Evolutionary conservation across 2,113 vertebrate species (phyloP).

Genomic region (Pygoscelis antarcticus): DNA sequence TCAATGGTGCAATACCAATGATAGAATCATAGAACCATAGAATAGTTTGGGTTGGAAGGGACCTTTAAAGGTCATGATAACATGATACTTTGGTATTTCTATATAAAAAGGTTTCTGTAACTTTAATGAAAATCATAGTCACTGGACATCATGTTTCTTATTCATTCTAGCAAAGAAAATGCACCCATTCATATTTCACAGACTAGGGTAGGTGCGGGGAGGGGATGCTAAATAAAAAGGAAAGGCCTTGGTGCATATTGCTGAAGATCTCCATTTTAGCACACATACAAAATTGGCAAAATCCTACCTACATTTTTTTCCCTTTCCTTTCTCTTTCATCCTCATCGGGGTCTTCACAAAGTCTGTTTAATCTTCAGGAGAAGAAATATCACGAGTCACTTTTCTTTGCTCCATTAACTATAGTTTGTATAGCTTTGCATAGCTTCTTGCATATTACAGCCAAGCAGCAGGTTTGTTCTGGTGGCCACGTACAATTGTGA

Average conservation of each 20-base stretch:
- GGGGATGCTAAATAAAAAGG: neutral
- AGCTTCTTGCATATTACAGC: neutral
- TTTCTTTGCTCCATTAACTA: neutral
- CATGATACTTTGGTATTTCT: neutral
- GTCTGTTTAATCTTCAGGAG: neutral
- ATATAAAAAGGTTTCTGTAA: neutral
- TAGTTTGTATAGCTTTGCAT: neutral
- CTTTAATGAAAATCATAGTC: neutral
- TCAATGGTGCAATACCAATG: neutral
- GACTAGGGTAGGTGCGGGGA: rapidly evolving
- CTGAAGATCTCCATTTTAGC: neutral
- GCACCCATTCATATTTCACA: neutral
- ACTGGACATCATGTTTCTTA: neutral
- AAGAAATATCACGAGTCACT: neutral
- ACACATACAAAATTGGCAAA: neutral
- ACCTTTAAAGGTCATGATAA: neutral
- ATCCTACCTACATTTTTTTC: neutral
- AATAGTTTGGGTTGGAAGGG: no score
- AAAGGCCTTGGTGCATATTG: neutral
- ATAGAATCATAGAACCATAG: no score
- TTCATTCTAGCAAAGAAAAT: neutral
- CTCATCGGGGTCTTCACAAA: neutral
- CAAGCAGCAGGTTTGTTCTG: neutral
- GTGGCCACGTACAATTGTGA: neutral
- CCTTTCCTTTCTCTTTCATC: neutral